Conservation (phyloP, 1,140 invertebrate genomes). For the Nasonia vitripennis region DNA sequence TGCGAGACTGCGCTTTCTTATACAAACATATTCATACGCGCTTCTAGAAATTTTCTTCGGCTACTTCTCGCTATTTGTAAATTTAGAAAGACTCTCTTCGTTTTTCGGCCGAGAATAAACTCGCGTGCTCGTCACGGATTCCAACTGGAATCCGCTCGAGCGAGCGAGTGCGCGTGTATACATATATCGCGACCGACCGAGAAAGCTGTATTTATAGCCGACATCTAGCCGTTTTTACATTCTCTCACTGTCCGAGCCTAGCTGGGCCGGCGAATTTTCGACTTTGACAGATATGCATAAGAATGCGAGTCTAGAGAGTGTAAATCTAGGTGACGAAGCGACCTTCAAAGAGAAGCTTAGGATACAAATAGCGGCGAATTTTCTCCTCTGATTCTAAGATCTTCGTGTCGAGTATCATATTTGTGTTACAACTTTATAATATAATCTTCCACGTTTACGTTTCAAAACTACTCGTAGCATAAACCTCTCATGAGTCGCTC, state of each 20-base stretch:
- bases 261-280: slow-evolving; percentile 21
- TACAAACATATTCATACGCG: slow-evolving; percentile 1
- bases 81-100: slow-evolving; percentile 42
- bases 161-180: neutral
- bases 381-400: neutral
- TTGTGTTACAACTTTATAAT: neutral
- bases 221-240: neutral
- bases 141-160: slow-evolving; percentile 12
- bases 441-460: neutral
- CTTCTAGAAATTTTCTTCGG: slow-evolving; percentile 39
- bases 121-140: slow-evolving; percentile 45
- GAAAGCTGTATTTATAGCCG: slow-evolving; percentile 32
- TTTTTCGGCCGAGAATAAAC: slow-evolving; percentile 44
- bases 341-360: slow-evolving; percentile 28
- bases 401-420: neutral
- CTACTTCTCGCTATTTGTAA: slow-evolving; percentile 1
- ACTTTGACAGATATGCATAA: slow-evolving; percentile 40
- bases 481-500: neutral
- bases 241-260: neutral
- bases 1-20: neutral
- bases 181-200: neutral
- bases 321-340: slow-evolving; percentile 29
- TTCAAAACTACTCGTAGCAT: neutral
- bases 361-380: slow-evolving; percentile 3
- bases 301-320: slow-evolving; percentile 4